These are phyloP conservation scores for Steromphala cineraria DNA, from an alignment of 2,888 invertebrate genomes.

Conservation along the genomic window DNA sequence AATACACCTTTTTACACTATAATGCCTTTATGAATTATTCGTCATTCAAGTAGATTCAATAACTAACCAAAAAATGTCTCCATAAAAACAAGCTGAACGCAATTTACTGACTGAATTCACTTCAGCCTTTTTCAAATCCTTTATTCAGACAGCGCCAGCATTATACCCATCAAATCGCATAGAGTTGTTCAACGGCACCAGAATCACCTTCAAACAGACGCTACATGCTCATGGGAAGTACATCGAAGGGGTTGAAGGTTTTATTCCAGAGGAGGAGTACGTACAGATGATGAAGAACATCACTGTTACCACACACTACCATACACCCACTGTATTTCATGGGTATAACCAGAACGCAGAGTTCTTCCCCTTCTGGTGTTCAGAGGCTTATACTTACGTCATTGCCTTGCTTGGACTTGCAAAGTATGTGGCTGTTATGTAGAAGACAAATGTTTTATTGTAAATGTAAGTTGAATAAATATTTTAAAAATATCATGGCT, in stretches of 20 bases:
- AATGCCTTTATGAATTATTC: too few species aligned
- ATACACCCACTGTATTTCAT: slow-evolving; percentile 50
- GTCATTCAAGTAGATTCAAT: too few species aligned
- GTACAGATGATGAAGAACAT: slow-evolving; percentile 41
- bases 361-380: slow-evolving; percentile 58
- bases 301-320: slow-evolving; percentile 10
- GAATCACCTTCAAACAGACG: slow-evolving; percentile 27
- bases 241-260: slow-evolving; percentile 46
- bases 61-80: too few species aligned
- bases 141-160: slow-evolving; percentile 50
- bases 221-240: slow-evolving; percentile 33
- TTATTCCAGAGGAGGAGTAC: slow-evolving; percentile 40
- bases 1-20: too few species aligned
- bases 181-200: slow-evolving; percentile 51
- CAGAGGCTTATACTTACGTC: slow-evolving; percentile 51
- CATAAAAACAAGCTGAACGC: too few species aligned
- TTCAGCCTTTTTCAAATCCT: too few species aligned
- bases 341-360: slow-evolving; percentile 48
- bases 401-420: slow-evolving; percentile 45
- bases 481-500: too few species aligned
- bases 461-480: too few species aligned
- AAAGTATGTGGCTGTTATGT: slow-evolving; percentile 30
- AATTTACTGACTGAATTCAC: too few species aligned
- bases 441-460: not conserved
- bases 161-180: slow-evolving; percentile 50